Conservation (phyloP, 1,140 invertebrate species). For the Macrosteles quadrilineatus region DNA sequence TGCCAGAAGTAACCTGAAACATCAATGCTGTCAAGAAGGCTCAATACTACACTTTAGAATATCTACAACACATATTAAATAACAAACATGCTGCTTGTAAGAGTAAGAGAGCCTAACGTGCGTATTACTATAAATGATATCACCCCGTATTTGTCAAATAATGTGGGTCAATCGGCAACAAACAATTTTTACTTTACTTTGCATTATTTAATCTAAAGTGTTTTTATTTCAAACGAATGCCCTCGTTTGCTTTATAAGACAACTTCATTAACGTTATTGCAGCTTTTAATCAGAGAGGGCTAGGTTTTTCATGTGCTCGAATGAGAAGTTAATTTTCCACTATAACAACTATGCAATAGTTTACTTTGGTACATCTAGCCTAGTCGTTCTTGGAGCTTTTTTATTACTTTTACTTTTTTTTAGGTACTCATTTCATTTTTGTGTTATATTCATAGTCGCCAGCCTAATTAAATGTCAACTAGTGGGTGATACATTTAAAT, state of each 20-base stretch:
- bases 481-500: too few species aligned
- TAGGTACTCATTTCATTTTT: neutral
- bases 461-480: too few species aligned
- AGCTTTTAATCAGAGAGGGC: neutral
- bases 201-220: neutral
- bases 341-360: neutral
- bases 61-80: neutral
- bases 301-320: neutral
- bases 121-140: neutral
- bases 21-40: too few species aligned
- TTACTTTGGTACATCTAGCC: neutral
- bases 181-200: neutral
- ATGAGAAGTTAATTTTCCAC: neutral
- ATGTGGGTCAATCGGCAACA: neutral
- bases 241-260: neutral
- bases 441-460: too few species aligned
- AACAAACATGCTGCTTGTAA: neutral
- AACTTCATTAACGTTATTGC: neutral
- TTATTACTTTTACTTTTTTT: neutral
- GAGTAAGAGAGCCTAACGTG: neutral
- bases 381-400: neutral
- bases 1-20: constrained; percentile 90
- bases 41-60: constrained; percentile 44
- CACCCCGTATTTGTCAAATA: neutral
- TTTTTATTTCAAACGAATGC: neutral